Evolutionary conservation across 2,797 vertebrate genomes (phyloP), one percentile per base, ranked within the genome.

Genomic region (Paramormyrops hopkinsi): DNA sequence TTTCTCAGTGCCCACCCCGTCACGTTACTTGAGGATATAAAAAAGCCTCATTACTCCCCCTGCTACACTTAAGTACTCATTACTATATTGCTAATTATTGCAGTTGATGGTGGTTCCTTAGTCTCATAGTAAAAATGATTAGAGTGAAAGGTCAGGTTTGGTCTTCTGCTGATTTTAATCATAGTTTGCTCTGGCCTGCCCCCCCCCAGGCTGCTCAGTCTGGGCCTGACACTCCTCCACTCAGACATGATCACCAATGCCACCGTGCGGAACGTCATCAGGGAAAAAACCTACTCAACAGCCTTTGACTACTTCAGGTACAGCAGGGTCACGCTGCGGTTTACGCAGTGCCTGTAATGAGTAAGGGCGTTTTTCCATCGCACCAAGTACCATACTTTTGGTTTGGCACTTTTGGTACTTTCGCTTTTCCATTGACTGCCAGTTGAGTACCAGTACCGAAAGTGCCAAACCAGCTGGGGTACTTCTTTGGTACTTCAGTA

Each of bases 241-340:
- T 97, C 98, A 14, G 98, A 99, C 84, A 98, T 99, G 41, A 97
- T 99, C 92, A 97, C 97, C 82, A 99, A 98, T 2, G 96, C 98
- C 90, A 99, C 98, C 51, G 97, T 98, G 92, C 96, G 98, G 91
- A 99, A 99, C 0, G 97, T 99, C 86, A 96, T 99, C 59, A 95
- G 98, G 76, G 98, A 99, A 93, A 99, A 99, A 95, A 98, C 99
- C 92, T 99, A 99, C 91, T 99, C 98, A 2, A 97, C 98, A 0
- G 97, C 98, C 22, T 99, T 99, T 91, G 98, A 99, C 94, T 99
- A 99, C 93, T 99, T 99, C 95, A 99, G 98, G 98, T 99, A 94
- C 46, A 3, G 37, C 12, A 62, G 59, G 2, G 22, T 62, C 25
- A 62, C 2, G 59, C 59, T 62, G 59, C 8, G 22, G 59, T 65